Conservation (phyloP, 2,113 vertebrate genomes). For the Gulo gulo region DNA sequence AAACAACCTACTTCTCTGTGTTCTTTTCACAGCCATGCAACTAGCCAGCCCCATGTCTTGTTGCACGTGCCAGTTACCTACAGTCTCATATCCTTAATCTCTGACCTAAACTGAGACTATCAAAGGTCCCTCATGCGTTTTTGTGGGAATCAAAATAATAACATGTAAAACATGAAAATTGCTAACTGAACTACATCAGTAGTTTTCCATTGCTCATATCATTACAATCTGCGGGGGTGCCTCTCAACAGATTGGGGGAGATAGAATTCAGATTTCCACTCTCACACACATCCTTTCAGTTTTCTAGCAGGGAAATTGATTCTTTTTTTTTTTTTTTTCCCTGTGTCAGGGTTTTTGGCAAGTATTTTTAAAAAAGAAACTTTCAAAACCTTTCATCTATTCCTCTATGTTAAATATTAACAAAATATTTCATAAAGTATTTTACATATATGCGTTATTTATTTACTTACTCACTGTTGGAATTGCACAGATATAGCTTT, state of each 20-base stretch:
- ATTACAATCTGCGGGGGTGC: not conserved
- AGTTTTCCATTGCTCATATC: not conserved
- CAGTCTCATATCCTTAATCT: not conserved
- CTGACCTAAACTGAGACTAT: not conserved
- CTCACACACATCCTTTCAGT: not conserved
- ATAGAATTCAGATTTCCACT: not conserved
- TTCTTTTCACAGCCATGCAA: not conserved
- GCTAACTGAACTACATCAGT: not conserved
- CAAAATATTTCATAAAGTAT: not conserved
- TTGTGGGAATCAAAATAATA: not conserved
- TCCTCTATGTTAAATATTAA: not conserved
- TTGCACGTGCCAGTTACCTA: not conserved
- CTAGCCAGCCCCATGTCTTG: not conserved
- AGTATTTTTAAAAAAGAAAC: not conserved
- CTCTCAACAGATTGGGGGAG: not conserved
- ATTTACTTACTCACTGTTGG: not conserved
- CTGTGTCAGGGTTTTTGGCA: not conserved
- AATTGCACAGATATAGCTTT: not conserved
- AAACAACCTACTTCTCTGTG: not conserved
- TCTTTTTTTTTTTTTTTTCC: not conserved
- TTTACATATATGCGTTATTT: not conserved
- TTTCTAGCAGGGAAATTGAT: not conserved
- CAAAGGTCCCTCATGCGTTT: not conserved
- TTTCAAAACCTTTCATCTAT: not conserved
- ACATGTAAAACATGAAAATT: not conserved